Evolutionary conservation across 2,113 vertebrate species (phyloP).

Genomic region (Gambusia holbrooki): DNA sequence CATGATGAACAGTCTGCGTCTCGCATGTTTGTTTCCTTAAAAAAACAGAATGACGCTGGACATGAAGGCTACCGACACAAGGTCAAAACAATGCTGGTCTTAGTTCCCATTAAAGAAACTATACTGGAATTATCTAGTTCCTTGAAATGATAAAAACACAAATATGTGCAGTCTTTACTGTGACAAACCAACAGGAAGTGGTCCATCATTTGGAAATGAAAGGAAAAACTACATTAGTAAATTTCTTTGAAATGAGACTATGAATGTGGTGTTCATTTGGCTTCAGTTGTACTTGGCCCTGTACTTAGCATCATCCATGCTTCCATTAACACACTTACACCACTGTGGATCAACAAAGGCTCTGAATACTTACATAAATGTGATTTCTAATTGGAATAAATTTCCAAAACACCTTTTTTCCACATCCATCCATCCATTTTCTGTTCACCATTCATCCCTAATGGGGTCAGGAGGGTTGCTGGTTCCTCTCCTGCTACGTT

Average conservation of each 20-base stretch:
- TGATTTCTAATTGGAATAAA: no score
- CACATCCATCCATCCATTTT: no score
- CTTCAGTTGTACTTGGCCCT: background rate
- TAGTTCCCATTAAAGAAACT: background rate
- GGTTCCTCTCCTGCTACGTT: no score
- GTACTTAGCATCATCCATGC: background rate
- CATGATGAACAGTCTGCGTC: slow-evolving; percentile 69
- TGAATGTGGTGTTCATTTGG: background rate
- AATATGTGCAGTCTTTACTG: no score
- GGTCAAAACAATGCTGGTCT: slow-evolving; percentile 5
- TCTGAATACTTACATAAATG: no score
- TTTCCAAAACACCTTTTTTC: no score
- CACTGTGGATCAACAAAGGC: background rate
- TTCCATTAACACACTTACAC: background rate
- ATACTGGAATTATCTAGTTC: background rate
- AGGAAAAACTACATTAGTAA: no score
- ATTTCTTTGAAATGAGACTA: background rate
- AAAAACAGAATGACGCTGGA: slow-evolving; percentile 50
- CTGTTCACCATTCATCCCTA: no score
- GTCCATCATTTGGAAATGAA: background rate
- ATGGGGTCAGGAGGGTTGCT: no score
- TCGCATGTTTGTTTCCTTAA: slow-evolving; percentile 60
- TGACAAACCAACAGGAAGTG: no score
- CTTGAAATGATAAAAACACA: background rate
- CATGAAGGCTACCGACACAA: slow-evolving; percentile 37